Conservation (phyloP, 2,888 invertebrate species). For the Zeuzera pyrina region DNA sequence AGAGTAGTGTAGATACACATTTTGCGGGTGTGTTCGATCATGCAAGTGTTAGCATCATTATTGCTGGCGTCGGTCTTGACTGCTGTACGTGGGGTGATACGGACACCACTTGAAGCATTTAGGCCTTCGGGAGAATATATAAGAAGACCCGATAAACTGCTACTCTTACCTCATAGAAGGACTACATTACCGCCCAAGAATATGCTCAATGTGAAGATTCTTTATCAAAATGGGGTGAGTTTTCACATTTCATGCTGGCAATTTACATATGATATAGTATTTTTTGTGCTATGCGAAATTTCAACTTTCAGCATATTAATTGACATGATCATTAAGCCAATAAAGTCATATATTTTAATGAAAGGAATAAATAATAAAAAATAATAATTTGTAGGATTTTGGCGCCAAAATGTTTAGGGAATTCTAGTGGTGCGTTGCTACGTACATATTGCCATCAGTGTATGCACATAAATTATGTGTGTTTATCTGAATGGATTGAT, state of each 20-base stretch:
- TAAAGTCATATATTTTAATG: no score
- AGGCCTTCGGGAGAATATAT: slow-evolving; percentile 62
- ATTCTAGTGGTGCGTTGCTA: no score
- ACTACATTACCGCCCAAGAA: slow-evolving; percentile 54
- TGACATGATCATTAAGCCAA: no score
- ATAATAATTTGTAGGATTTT: no score
- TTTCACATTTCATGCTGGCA: no score
- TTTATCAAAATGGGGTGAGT: slow-evolving; percentile 85
- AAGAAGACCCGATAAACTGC: slow-evolving; percentile 61
- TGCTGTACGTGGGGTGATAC: slow-evolving; percentile 52
- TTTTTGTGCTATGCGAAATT: slow-evolving; percentile 6
- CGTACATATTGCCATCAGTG: no score
- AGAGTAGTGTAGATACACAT: neutral
- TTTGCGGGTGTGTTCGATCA: slow-evolving; percentile 20
- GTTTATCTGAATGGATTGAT: slow-evolving; percentile 3
- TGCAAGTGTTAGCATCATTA: slow-evolving; percentile 57
- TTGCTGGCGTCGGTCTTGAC: slow-evolving; percentile 49
- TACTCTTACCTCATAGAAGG: slow-evolving; percentile 61
- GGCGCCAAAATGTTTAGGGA: no score
- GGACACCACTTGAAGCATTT: slow-evolving; percentile 73
- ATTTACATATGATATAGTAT: slow-evolving; percentile 3
- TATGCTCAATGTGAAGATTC: slow-evolving; percentile 72
- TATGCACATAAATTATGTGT: slow-evolving; percentile 6
- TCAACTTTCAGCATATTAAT: no score
- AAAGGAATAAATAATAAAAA: no score